Evolutionary conservation across 1,140 invertebrate species (phyloP).

Genomic region (Drosophila guanche): DNA sequence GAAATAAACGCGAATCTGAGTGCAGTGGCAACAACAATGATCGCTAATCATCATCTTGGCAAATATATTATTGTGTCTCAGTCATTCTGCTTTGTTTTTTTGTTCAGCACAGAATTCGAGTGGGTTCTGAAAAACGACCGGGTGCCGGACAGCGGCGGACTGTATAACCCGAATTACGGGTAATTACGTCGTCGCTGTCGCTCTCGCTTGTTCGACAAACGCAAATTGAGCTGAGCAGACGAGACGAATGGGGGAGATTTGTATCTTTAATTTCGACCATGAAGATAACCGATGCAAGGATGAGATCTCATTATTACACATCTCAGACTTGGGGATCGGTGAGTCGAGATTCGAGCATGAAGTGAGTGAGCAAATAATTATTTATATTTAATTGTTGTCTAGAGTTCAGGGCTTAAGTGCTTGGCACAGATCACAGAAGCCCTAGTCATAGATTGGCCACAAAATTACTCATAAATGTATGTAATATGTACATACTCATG

Average conservation of each 20-base stretch:
- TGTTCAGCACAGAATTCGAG: slow-evolving; percentile 4
- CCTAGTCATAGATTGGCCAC: slow-evolving; percentile 16
- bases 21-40: background rate
- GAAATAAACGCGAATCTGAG: background rate
- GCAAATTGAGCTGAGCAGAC: slow-evolving; percentile 53
- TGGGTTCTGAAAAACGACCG: slow-evolving; percentile 22
- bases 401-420: too few species aligned
- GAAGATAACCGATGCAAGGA: slow-evolving; percentile 4
- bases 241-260: background rate
- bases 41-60: slow-evolving; percentile 27
- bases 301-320: background rate
- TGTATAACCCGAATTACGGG: slow-evolving; percentile 72
- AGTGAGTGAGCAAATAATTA: background rate
- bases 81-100: background rate
- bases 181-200: slow-evolving; percentile 57
- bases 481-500: background rate
- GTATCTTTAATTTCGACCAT: slow-evolving; percentile 1
- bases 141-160: slow-evolving; percentile 1
- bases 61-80: too few species aligned
- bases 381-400: slow-evolving; percentile 17
- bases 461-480: slow-evolving; percentile 54
- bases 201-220: slow-evolving; percentile 47
- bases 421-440: background rate
- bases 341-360: too few species aligned
- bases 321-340: background rate